These are phyloP conservation scores for Adineta ricciae DNA, from an alignment of 2,888 invertebrate species.

Conservation along the genomic window DNA sequence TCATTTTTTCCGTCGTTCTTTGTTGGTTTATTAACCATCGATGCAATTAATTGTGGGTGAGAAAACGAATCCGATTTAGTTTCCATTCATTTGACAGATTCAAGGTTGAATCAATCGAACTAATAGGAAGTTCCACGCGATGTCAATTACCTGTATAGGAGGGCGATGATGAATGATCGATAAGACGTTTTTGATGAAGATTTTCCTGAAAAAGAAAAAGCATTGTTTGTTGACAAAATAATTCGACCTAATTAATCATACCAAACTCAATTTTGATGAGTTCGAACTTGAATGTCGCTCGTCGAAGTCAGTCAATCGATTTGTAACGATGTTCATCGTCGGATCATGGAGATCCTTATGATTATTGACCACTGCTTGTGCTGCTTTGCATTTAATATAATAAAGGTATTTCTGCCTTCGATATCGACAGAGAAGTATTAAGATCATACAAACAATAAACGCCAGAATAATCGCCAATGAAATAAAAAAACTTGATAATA, in stretches of 20 bases:
- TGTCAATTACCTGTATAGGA: constrained; percentile 10
- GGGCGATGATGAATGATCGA: constrained; percentile 8
- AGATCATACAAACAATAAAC: background rate
- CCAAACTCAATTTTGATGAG: constrained; percentile 6
- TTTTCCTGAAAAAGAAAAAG: background rate
- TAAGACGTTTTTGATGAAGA: constrained; percentile 10
- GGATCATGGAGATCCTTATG: background rate
- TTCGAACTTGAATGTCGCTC: background rate
- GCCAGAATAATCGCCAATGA: background rate
- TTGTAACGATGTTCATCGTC: background rate
- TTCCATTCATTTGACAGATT: background rate
- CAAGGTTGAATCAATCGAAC: background rate
- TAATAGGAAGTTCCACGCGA: background rate
- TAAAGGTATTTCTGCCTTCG: background rate
- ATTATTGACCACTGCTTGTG: background rate
- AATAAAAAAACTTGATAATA: constrained; percentile 2
- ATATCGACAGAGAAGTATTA: background rate
- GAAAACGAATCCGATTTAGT: background rate
- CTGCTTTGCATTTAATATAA: background rate
- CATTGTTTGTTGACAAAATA: no score
- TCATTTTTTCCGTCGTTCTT: background rate
- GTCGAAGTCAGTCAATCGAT: background rate
- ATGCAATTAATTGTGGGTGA: background rate
- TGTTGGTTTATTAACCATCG: background rate
- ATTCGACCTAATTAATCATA: background rate